A percentile compares a stretch with the other conserved stretches of the same genome.
Conservation (phyloP, 1,140 invertebrate species). For the Ips typographus region DNA sequence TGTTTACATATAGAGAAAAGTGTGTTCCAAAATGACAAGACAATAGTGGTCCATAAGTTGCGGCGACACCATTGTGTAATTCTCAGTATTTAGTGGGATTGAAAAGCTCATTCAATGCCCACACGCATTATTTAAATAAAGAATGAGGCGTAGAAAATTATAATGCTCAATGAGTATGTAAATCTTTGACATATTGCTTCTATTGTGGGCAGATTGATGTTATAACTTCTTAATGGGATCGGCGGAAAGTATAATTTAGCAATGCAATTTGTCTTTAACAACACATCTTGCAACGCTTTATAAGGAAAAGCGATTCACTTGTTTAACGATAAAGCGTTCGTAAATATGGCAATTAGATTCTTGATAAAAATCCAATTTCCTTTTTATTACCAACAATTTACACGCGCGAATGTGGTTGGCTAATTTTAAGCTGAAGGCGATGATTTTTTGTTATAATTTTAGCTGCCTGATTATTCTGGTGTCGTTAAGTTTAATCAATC, state of each 20-base stretch:
- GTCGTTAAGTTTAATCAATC: neutral
- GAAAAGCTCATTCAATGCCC: constrained; percentile 14
- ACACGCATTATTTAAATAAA: constrained; percentile 21
- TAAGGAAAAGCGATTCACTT: neutral
- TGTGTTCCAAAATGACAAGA: constrained; percentile 3
- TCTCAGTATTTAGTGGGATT: constrained; percentile 5
- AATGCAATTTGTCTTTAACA: no score
- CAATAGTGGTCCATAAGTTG: constrained; percentile 20
- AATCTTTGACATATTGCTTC: constrained; percentile 17
- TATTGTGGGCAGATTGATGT: constrained; percentile 15
- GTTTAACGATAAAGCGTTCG: constrained; percentile 9
- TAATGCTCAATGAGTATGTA: constrained; percentile 25
- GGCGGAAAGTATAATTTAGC: neutral
- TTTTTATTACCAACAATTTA: constrained; percentile 14
- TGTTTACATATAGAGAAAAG: constrained; percentile 1
- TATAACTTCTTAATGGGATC: constrained; percentile 3
- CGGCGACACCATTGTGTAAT: constrained; percentile 16
- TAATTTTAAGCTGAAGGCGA: neutral
- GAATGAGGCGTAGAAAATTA: constrained; percentile 22
- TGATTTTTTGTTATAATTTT: neutral
- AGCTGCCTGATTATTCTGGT: neutral
- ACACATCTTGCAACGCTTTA: no score
- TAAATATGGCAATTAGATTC: constrained; percentile 31
- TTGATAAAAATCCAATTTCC: constrained; percentile 31
- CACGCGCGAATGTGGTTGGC: neutral